Evolutionary conservation across 2,888 invertebrate species (phyloP), one percentile per base, ranked within the genome.

Genomic region (Operophtera brumata): DNA sequence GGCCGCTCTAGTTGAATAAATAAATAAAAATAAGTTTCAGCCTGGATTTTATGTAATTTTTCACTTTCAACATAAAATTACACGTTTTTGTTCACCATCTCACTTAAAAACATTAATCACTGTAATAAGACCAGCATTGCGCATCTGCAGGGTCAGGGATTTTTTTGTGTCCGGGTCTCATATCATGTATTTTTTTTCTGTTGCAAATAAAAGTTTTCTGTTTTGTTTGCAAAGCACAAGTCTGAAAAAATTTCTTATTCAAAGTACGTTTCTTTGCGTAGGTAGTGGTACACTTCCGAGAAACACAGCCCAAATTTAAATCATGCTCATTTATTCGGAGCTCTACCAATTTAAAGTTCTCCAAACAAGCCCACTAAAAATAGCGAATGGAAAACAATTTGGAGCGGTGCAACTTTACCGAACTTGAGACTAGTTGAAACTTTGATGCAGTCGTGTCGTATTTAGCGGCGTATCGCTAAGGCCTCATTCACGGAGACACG

Each of bases 401-500:
- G 46, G 30, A 58, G 57, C 56, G 32, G 37, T 7, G 47, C 50
- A 59, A 53, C 51, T 61, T 47, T 36, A 40, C n/a, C 50, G 61
- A 78, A 78, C 72, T 76, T 75, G 66, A 69, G 63, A 71, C 65
- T 66, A 67, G 68, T 69, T 74, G 64, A 70, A 75, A 77, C 71
- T 81, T 81, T 76, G 74, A 75, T 77, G 69, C 75, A 75, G 71
- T 72, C 60, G 65, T 63, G 62, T 73, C 65, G 69, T 62, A 73
- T 72, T 71, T 67, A 71, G 65, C 68, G 61, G 69, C 62, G 60
- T 65, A 62, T 61, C 59, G 65, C 69, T 20, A 20, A 20, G 4
- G 20, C 20, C 20, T n/a, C n/a, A n/a, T n/a, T n/a, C n/a, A n/a
- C n/a, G n/a, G n/a, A n/a, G n/a, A n/a, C n/a, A n/a, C n/a, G n/a